phyloP scores from a whole-genome alignment of 2,888 invertebrate species.

The Nudaria mundana region DNA sequence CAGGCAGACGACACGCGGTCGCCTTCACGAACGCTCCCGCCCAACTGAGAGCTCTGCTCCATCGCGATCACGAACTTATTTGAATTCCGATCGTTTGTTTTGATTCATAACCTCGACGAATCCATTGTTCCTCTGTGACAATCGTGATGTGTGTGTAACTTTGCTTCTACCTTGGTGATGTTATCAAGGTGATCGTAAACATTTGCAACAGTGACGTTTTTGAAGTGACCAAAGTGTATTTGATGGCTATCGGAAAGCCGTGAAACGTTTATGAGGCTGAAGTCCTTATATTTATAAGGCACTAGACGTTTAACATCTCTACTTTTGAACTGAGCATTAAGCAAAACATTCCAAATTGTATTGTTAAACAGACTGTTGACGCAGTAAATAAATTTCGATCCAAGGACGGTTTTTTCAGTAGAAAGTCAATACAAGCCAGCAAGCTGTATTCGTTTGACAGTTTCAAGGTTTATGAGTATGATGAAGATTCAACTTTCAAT shows the following conservation, averaged over 20 bases:
- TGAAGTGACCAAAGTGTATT: slow-evolving; percentile 40
- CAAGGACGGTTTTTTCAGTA: slow-evolving; percentile 29
- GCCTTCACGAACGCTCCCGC: slow-evolving; percentile 61
- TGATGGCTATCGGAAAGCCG: slow-evolving; percentile 20
- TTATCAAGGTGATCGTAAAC: slow-evolving; percentile 57
- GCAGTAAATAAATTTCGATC: slow-evolving; percentile 4
- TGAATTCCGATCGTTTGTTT: slow-evolving; percentile 34
- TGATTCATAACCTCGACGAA: slow-evolving; percentile 23
- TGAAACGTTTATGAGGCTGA: slow-evolving; percentile 26
- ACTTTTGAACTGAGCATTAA: slow-evolving; percentile 24
- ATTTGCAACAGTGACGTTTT: slow-evolving; percentile 32
- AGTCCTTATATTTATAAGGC: slow-evolving; percentile 13
- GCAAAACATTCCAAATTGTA: slow-evolving; percentile 21
- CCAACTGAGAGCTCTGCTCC: slow-evolving; percentile 35
- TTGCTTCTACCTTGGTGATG: slow-evolving; percentile 48
- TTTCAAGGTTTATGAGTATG: slow-evolving; percentile 77
- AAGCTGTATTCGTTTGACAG: slow-evolving; percentile 80
- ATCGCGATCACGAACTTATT: slow-evolving; percentile 40
- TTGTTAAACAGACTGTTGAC: slow-evolving; percentile 13
- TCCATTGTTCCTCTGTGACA: slow-evolving; percentile 58
- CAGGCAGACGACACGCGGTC: slow-evolving; percentile 75
- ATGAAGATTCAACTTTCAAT: slow-evolving; percentile 68
- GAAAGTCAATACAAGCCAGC: slow-evolving; percentile 51
- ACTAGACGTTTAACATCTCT: too few species aligned
- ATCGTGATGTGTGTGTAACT: slow-evolving; percentile 63